phyloP scores from a whole-genome alignment of 2,888 invertebrate genomes.

The Eutolmus rufibarbis region DNA sequence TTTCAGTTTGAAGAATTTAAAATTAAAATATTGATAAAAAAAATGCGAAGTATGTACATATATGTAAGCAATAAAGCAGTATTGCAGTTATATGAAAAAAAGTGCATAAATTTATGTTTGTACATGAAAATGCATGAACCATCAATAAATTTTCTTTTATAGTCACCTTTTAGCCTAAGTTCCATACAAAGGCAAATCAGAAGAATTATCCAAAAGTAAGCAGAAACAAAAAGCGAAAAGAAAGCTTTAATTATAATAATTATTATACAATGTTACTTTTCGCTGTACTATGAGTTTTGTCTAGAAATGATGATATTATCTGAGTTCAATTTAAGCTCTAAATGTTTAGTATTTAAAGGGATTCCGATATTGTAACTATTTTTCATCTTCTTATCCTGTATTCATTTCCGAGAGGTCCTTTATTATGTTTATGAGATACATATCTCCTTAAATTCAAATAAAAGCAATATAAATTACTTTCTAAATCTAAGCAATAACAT shows the following conservation, averaged over 20 bases:
- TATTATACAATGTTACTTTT: not conserved
- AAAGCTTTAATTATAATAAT: not conserved
- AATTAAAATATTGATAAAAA: too few relatives aligned
- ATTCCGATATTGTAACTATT: not conserved
- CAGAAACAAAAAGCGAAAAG: not conserved
- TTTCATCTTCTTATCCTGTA: not conserved
- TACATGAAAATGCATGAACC: not conserved
- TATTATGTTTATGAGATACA: too few relatives aligned
- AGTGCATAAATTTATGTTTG: not conserved
- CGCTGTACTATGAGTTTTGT: not conserved
- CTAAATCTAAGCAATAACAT: not conserved
- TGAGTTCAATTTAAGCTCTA: not conserved
- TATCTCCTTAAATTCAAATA: too few relatives aligned
- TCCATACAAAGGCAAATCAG: not conserved
- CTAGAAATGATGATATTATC: not conserved
- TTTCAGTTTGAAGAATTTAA: not conserved
- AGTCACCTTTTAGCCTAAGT: slow-evolving; percentile 41
- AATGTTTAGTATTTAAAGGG: not conserved
- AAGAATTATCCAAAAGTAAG: not conserved
- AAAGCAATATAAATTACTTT: not conserved
- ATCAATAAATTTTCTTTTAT: not conserved
- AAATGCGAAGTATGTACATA: not conserved
- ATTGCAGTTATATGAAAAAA: not conserved
- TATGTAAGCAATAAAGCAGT: not conserved
- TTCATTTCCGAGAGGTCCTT: not conserved